Evolutionary conservation across 2,888 invertebrate species (phyloP), one percentile per base, ranked within the genome.

Genomic region (Epsilonema sp.): DNA sequence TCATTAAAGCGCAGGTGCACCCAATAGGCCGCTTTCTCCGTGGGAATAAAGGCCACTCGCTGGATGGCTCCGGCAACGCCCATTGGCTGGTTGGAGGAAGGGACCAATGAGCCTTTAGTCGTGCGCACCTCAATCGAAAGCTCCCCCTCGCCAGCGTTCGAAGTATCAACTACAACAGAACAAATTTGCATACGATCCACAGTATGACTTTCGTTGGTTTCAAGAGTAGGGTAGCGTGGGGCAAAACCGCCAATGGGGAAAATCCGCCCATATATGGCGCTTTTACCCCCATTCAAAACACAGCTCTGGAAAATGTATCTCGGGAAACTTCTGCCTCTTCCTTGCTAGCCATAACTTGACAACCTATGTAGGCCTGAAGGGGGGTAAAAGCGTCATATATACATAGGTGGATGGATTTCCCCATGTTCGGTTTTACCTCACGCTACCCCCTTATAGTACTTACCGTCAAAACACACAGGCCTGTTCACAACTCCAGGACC

Each of bases 1-100:
- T 87, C 87, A 62, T 89, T 89, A 68, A 89, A 89, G 1, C 85
- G 85, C 53, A 89, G 86, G 51, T 85, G 86, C 16, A 89, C 85
- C 57, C 80, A 84, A 66, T 89, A 87, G 5, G 84, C 76, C 56
- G 82, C 81, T 26, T 80, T 76, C n/a, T 82, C 80, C 63, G 84
- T 82, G 0, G 89, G 87, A 22, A 86, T 45, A 49, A 59, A 61
- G 5, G 54, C 54, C 3, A 56, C 55, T 49, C 59, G 55, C 23
- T 49, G 52, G 16, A 16, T 13, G 5, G 26, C 22, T 87, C 1
- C 72, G n/a, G n/a, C n/a, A 0, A 87, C 87, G 24, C 87, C 75
- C 2, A 86, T 83, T 16, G n/a, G 26, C n/a, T 43, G n/a, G 24
- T 5, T 21, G 4, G 8, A 25, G 20, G 26, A 43, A 25, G 22